Base-by-base conservation (phyloP, 1,140 invertebrate genomes). In the Brachionus paranguensis region DNA sequence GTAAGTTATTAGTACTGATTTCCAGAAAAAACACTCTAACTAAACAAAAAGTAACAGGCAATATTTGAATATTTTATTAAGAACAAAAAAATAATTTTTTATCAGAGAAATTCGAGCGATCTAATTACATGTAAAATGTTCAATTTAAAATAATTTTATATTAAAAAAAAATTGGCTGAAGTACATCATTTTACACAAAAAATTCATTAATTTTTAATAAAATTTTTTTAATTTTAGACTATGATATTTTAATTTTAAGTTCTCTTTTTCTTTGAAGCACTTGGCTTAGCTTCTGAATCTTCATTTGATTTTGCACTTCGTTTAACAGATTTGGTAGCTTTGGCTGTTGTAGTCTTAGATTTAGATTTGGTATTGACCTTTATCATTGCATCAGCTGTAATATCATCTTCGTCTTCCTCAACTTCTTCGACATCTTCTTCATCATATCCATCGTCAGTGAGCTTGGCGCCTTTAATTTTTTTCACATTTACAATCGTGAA, bases 351-450 rank as follows among this genome's bases (percentile, higher is more conserved):
- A n/a, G 78, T n/a, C 43, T 43, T 64, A 24, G 50, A 29, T 64
- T 60, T 81, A 43, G 33, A 17, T 81, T 81, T 81, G 12, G 78
- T 41, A 17, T 81, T 81, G 0, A 83, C 64, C 43, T 83, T 83
- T 24, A 83, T 83, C 81, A 83, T 83, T 29, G 81, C 81, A 83
- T 83, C 81, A 50, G 60, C 43, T 8, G 20, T 20, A 12, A 83
- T 50, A 33, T 83, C 60, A 47, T 81, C 78, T 86, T 86, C 41
- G 83, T 85, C 64, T 70, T 78, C 37, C 76, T 86, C 17, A 84
- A 85, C 41, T 84, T 85, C 85, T 83, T 86, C 65, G 1, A 74
- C 53, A 17, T 85, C 84, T 68, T 83, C 85, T n/a, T 41, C 50
- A 74, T 37, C 84, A 81, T 70, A 60, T 53, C 24, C 79, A 41